phyloP scores from a whole-genome alignment of 2,888 invertebrate genomes.

The Syrphus vitripennis region DNA sequence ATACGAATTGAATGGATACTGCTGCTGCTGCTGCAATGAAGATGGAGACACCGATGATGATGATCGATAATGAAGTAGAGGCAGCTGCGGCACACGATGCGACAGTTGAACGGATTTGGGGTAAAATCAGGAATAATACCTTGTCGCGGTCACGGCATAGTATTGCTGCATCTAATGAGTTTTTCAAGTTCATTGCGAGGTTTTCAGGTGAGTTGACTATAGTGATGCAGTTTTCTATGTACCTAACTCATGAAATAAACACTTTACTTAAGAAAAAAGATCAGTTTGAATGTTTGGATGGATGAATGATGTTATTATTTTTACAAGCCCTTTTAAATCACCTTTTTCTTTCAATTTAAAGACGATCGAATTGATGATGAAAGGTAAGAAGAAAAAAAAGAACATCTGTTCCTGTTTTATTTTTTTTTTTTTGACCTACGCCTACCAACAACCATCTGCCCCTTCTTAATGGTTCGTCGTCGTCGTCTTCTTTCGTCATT shows the following conservation, averaged over 20 bases:
- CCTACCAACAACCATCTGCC: conserved; percentile 53
- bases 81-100: conserved; percentile 52
- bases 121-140: conserved; percentile 28
- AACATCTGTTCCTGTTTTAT: conserved; percentile 62
- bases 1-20: conserved; percentile 54
- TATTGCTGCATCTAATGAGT: conserved; percentile 50
- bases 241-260: background rate
- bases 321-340: background rate
- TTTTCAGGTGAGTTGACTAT: conserved; percentile 63
- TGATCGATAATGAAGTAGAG: conserved; percentile 30
- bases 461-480: background rate
- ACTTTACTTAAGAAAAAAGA: background rate
- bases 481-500: conserved; percentile 3
- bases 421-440: conserved; percentile 58
- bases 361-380: conserved; percentile 4
- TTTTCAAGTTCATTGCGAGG: conserved; percentile 58
- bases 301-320: background rate
- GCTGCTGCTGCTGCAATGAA: conserved; percentile 49
- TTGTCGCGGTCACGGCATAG: conserved; percentile 17
- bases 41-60: conserved; percentile 39
- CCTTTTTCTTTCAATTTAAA: background rate
- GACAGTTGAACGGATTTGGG: conserved; percentile 49
- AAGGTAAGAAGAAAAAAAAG: conserved; percentile 18
- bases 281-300: background rate
- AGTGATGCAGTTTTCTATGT: background rate